Conservation (phyloP, 2,113 vertebrate genomes). For the Coptodon bakossiorum region DNA sequence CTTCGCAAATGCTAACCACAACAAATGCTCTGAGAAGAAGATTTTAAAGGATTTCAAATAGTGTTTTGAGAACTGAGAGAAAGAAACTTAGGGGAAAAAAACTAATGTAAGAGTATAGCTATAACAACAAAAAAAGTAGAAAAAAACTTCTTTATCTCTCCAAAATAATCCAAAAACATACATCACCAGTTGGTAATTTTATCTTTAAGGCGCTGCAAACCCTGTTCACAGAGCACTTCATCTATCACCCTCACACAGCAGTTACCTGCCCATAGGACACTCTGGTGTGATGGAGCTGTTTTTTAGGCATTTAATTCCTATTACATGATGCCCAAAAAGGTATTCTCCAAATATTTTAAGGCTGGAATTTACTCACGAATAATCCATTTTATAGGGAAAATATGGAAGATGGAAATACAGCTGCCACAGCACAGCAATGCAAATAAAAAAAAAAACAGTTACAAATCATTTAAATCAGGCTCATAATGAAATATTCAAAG, state of each 20-base stretch:
- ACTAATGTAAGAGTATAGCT: background rate
- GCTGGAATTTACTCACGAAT: background rate
- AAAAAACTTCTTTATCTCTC: background rate
- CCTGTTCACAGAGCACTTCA: background rate
- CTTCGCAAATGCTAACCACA: background rate
- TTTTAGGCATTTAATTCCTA: background rate
- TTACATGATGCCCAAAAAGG: background rate
- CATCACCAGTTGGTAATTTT: background rate
- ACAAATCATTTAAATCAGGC: background rate
- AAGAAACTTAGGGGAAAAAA: rapidly evolving
- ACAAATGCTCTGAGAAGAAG: background rate
- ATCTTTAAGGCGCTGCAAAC: background rate
- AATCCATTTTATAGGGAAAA: background rate
- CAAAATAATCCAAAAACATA: background rate
- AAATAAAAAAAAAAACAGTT: rapidly evolving
- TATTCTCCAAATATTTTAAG: background rate
- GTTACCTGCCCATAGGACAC: background rate
- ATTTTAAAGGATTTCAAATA: background rate
- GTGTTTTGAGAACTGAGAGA: background rate
- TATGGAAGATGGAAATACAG: background rate
- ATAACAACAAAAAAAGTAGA: background rate
- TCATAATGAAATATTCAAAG: background rate
- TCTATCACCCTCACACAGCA: background rate
- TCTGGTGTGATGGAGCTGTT: background rate
- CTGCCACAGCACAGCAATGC: background rate